Percentiles rank a stretch among this genome's conserved stretches.
Evolutionary conservation across 2,888 invertebrate genomes (phyloP).

Genomic region (Drosophila kanekoi): DNA sequence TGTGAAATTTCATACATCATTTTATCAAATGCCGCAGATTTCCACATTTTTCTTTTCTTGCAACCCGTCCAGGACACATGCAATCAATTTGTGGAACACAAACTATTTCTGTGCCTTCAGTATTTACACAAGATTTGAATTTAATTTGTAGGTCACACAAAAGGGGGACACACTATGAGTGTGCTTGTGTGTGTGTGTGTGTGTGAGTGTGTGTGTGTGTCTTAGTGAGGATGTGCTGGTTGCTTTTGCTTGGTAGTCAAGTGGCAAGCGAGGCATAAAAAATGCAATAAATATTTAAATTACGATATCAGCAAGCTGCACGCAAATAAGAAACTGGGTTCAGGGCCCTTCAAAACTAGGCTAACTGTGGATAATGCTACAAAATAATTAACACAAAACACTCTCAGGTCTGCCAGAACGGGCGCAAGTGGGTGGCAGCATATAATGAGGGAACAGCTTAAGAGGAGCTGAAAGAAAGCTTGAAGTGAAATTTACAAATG

Average conservation of each 20-base stretch:
- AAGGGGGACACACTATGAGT: slow-evolving; percentile 41
- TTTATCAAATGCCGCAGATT: slow-evolving; percentile 42
- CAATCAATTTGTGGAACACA: slow-evolving; percentile 69
- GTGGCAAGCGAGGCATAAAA: slow-evolving; percentile 70
- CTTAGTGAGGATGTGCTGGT: slow-evolving; percentile 40
- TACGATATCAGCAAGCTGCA: slow-evolving; percentile 72
- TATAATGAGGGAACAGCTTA: neutral
- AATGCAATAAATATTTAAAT: slow-evolving; percentile 78
- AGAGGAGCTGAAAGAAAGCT: neutral
- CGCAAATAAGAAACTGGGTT: slow-evolving; percentile 68
- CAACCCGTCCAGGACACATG: slow-evolving; percentile 39
- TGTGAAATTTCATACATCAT: slow-evolving; percentile 63
- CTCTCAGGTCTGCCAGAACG: neutral
- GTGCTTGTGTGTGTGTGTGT: slow-evolving; percentile 20
- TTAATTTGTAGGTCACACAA: slow-evolving; percentile 80
- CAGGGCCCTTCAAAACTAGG: slow-evolving; percentile 63
- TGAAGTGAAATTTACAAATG: no score
- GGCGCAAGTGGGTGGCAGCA: neutral
- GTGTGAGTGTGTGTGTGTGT: slow-evolving; percentile 12
- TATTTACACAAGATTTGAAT: slow-evolving; percentile 75
- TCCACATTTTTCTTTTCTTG: slow-evolving; percentile 9
- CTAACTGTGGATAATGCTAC: slow-evolving; percentile 64
- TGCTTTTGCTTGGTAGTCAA: slow-evolving; percentile 46
- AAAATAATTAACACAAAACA: slow-evolving; percentile 63
- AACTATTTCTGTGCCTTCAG: slow-evolving; percentile 47